Base-by-base conservation (phyloP, 1,140 invertebrate species). In the Conus betulinus region DNA sequence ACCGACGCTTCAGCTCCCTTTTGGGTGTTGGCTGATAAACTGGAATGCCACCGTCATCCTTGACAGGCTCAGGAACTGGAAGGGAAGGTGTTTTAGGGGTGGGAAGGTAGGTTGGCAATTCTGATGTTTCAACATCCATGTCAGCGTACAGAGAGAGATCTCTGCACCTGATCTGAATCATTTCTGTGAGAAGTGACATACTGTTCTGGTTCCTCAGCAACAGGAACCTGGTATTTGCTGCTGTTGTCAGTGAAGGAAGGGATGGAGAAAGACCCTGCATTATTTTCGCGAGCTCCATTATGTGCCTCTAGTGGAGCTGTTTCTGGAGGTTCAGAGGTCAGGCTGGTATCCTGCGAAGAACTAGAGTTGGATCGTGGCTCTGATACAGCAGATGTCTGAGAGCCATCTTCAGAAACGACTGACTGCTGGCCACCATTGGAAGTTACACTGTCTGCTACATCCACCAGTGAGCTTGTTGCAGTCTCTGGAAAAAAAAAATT, bases 11-110 rank as follows among this genome's bases (percentile, higher is more conserved):
- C 13, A 97, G 89, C 93, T 96, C 96, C 20, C 95, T 94, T 90
- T 97, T 96, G 0, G 96, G 96, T 0, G 97, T 97, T 20, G 96
- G 97, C 93, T 96, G 97, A 90, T 97, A 97, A 87, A 93, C 92
- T 84, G 96, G 95, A 17, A 93, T 85, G 95, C 94, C 96, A 79
- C 57, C 53, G 27, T 3, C 74, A 20, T 67, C 78, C 25, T 53
- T 88, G 67, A n/a, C 39, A 5, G 67, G 86, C 53, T 67, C 63
- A 52, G 63, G 84, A 84, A 67, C 88, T 86, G 85, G 91, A 79
- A 81, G 83, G 60, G 83, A 88, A 84, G 76, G 81, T 27, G 82
- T 89, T 86, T 90, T 88, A 63, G 71, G 88, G n/a, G 85, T 87
- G 23, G 85, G 85, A 13, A 57, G 71, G 27, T 87, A 79, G 8